Base-by-base conservation (phyloP, 35 echinoderm and acorn worm genomes). In the Diadema setosum region DNA sequence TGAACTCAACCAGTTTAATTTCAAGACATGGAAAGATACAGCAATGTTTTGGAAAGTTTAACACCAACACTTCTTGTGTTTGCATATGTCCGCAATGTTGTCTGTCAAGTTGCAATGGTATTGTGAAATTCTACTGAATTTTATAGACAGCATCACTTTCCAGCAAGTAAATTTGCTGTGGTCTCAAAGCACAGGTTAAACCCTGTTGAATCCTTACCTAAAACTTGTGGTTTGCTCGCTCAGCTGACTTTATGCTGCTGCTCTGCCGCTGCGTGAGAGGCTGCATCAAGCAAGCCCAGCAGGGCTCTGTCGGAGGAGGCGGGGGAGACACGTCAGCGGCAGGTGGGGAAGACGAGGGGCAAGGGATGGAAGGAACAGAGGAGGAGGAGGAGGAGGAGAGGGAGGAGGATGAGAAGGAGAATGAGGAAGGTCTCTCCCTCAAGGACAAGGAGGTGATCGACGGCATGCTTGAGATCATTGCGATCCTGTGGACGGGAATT, bases 401-500 rank as follows among this genome's bases (percentile, higher is more conserved):
- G 20, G 80, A 85, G 56, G 84, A 88, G 3, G 73, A 85, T 18
- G 92, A 84, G n/a, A 70, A 89, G 1, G 87, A 83, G 33, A 83
- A 92, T 58, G 92, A 94, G 40, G 82, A 91, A 41, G 88, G 49
- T 0, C 55, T 99, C 80, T 81, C 89, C 20, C 64, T 97, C 6
- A 90, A 93, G 56, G 96, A 99, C 69, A 89, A 37, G 20, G 92
- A 99, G 35, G 83, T 99, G 2, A 90, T 99, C 55, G 93, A 94
- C 21, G 96, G 96, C 26, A 94, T 99, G 93, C 74, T 99, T 73
- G 96, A 99, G 61, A 92, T 92, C 25, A 87, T 99, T 23, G 96
- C 90, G 42, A 89, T 99, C 16, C 57, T 99, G 7, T 99, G 92
- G 96, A 88, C 96, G 27, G 87, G 85, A 1, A 94, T 94, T 78